Evolutionary conservation across 2,888 invertebrate species (phyloP).

Genomic region (Rotaria sp.): DNA sequence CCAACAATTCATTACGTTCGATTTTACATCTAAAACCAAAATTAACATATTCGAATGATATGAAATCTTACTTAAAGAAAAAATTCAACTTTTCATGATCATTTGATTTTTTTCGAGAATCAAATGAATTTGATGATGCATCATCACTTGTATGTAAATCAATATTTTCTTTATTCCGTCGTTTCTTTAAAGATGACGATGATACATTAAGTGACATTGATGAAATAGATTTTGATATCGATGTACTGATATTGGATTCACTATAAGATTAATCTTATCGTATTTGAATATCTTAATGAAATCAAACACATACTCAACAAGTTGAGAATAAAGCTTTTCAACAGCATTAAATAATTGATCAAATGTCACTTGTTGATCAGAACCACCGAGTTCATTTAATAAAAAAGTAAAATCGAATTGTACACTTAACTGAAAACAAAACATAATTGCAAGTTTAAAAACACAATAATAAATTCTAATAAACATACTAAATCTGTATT

Average conservation of each 20-base stretch:
- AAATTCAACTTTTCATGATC: neutral
- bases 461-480: neutral
- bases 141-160: slow-evolving; percentile 6
- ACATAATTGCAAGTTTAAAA: neutral
- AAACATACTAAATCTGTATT: neutral
- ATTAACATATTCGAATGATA: neutral
- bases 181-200: neutral
- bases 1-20: neutral
- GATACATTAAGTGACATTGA: neutral
- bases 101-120: neutral
- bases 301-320: neutral
- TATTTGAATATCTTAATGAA: neutral
- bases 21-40: neutral
- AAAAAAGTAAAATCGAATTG: neutral
- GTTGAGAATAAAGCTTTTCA: neutral
- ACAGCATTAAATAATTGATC: slow-evolving; percentile 5
- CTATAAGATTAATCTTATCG: neutral
- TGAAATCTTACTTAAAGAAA: neutral
- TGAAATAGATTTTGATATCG: slow-evolving; percentile 2
- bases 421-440: neutral
- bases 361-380: slow-evolving; percentile 12
- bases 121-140: neutral
- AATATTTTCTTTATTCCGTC: neutral
- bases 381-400: neutral
- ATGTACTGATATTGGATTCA: neutral